phyloP scores from a whole-genome alignment of 2,113 vertebrate genomes.

The Archilochus colubris region DNA sequence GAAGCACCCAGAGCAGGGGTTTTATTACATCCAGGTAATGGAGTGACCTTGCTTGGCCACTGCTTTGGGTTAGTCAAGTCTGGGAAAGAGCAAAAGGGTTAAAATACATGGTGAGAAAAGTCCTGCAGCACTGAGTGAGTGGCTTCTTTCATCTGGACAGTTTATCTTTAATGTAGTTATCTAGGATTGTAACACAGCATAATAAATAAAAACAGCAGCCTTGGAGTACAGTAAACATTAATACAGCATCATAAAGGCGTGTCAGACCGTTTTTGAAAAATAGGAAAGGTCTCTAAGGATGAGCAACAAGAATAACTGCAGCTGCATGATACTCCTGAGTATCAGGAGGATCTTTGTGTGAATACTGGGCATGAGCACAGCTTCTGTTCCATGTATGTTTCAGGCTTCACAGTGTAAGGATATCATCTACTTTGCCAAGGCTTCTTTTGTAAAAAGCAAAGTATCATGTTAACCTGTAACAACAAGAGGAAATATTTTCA shows the following conservation, averaged over 20 bases:
- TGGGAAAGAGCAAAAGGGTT: background rate
- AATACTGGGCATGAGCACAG: background rate
- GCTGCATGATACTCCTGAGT: background rate
- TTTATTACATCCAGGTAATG: background rate
- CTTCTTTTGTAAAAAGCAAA: background rate
- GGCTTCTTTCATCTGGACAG: background rate
- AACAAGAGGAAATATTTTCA: background rate
- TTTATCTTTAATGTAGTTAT: background rate
- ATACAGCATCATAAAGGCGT: background rate
- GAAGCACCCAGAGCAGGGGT: background rate
- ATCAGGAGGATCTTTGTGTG: background rate
- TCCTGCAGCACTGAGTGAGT: background rate
- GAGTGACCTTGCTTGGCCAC: background rate
- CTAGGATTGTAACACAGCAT: background rate
- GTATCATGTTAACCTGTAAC: background rate
- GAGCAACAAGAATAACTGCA: background rate
- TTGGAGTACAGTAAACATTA: background rate
- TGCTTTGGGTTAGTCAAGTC: background rate
- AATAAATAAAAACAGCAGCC: background rate
- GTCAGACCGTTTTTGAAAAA: background rate
- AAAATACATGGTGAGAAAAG: background rate
- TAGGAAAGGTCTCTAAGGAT: background rate
- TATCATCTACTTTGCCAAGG: background rate
- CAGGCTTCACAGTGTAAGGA: background rate
- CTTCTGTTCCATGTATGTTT: background rate